A percentile compares a stretch with the other conserved stretches of the same genome.
phyloP scores from a whole-genome alignment of 2,888 invertebrate genomes.

The Hyles lineata region DNA sequence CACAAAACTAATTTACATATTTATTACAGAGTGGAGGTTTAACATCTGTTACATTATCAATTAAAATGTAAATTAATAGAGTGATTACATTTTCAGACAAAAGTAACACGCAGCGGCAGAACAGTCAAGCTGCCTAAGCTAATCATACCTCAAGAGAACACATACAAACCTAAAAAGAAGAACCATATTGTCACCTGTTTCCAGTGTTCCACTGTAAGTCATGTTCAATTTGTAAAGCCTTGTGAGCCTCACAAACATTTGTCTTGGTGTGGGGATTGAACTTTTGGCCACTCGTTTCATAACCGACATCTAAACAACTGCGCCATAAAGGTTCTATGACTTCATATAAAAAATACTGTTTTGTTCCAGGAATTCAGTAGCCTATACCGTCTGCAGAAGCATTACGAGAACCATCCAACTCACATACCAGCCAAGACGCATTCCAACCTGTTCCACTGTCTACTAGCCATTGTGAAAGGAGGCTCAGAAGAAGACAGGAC shows the following conservation, averaged over 20 bases:
- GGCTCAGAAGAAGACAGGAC: slow-evolving; percentile 64
- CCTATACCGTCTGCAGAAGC: slow-evolving; percentile 72
- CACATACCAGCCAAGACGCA: slow-evolving; percentile 72
- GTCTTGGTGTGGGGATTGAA: too few species aligned
- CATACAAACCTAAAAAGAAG: slow-evolving; percentile 66
- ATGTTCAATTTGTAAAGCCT: background rate
- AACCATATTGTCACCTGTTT: slow-evolving; percentile 63
- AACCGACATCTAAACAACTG: too few species aligned
- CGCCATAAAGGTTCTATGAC: too few species aligned
- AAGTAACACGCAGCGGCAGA: slow-evolving; percentile 75
- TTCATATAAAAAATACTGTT: background rate
- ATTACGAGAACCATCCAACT: slow-evolving; percentile 73
- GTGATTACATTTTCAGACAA: slow-evolving; percentile 54
- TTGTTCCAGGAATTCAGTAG: slow-evolving; percentile 70
- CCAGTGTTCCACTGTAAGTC: slow-evolving; percentile 72
- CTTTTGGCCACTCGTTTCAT: too few species aligned
- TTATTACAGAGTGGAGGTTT: too few species aligned
- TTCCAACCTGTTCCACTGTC: slow-evolving; percentile 73
- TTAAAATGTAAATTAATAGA: too few species aligned
- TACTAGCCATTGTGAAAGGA: slow-evolving; percentile 69
- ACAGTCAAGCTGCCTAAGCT: slow-evolving; percentile 72
- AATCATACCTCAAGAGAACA: slow-evolving; percentile 58
- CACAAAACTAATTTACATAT: too few species aligned
- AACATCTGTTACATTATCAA: too few species aligned
- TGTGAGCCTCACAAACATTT: too few species aligned